Base-by-base conservation (phyloP, 2,113 vertebrate species). In the Ochotona princeps region DNA sequence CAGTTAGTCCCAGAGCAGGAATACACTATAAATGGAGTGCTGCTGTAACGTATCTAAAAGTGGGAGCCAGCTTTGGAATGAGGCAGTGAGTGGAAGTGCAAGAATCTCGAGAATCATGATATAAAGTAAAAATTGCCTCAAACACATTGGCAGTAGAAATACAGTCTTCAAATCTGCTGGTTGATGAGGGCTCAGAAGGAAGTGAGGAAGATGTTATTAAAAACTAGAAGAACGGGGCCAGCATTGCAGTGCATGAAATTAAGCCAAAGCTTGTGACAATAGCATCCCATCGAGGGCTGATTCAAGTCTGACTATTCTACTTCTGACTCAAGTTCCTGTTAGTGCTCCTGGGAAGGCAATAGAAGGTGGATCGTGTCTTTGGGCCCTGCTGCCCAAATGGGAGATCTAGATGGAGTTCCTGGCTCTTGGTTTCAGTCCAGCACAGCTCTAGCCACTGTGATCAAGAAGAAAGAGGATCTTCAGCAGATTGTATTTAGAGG, bases 401-500 rank as follows among this genome's bases (percentile, higher is more conserved):
- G n/a, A n/a, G n/a, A n/a, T n/a, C n/a, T n/a, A n/a, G n/a, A n/a
- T n/a, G n/a, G n/a, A n/a, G n/a, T n/a, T n/a, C n/a, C n/a, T n/a
- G n/a, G n/a, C n/a, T n/a, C n/a, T n/a, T n/a, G n/a, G n/a, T n/a
- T n/a, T n/a, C n/a, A n/a, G n/a, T n/a, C n/a, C n/a, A n/a, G n/a
- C n/a, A n/a, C n/a, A n/a, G n/a, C n/a, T n/a, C n/a, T n/a, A n/a
- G n/a, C n/a, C n/a, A n/a, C n/a, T n/a, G n/a, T n/a, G n/a, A n/a
- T n/a, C n/a, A n/a, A n/a, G n/a, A n/a, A n/a, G n/a, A n/a, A n/a
- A n/a, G n/a, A n/a, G n/a, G n/a, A 70, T 74, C 32, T n/a, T 86
- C 78, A 87, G 18, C 78, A 85, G 18, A 35, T 67, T 93, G 66
- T 54, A 60, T 11, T 81, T 74, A 82, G 66, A 92, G 61, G 21